These are phyloP conservation scores for Cheilosia vernalis DNA, from an alignment of 2,888 invertebrate genomes.

Conservation along the genomic window DNA sequence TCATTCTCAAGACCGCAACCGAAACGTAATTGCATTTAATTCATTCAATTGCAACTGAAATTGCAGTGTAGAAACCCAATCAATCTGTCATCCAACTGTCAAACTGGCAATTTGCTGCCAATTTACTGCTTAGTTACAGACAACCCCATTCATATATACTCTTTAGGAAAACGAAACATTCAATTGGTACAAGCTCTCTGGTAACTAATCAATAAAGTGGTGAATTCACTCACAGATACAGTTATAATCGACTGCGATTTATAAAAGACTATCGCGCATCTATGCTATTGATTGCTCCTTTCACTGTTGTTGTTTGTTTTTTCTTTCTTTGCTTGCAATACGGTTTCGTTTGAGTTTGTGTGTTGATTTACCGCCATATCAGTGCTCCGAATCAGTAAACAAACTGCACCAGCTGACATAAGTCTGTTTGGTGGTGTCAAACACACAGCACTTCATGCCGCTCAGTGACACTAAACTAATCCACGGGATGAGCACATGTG, in stretches of 20 bases:
- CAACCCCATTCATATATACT: conserved; percentile 13
- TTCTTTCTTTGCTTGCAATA: conserved; percentile 7
- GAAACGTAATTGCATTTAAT: conserved; percentile 7
- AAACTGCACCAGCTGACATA: conserved; percentile 60
- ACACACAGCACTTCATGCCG: neutral
- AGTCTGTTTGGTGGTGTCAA: conserved; percentile 31
- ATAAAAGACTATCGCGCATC: conserved; percentile 44
- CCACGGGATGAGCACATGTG: neutral
- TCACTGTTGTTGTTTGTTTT: conserved; percentile 10
- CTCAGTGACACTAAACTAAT: conserved; percentile 43
- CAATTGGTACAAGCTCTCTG: conserved; percentile 5
- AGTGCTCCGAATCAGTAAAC: conserved; percentile 71
- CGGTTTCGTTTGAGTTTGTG: conserved; percentile 37
- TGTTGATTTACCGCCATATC: conserved; percentile 60
- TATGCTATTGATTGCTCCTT: conserved; percentile 18
- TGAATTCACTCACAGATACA: conserved; percentile 7
- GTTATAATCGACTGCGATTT: conserved; percentile 32
- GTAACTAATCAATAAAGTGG: conserved; percentile 22
- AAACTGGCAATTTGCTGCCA: conserved; percentile 13
- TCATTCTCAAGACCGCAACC: conserved; percentile 10
- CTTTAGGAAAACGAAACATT: conserved; percentile 10
- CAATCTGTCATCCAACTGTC: conserved; percentile 35
- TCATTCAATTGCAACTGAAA: conserved; percentile 5
- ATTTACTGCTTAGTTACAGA: conserved; percentile 29
- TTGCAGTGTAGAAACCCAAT: conserved; percentile 15